phyloP scores from a whole-genome alignment of 2,888 invertebrate species.

The Pyrrhia umbra region DNA sequence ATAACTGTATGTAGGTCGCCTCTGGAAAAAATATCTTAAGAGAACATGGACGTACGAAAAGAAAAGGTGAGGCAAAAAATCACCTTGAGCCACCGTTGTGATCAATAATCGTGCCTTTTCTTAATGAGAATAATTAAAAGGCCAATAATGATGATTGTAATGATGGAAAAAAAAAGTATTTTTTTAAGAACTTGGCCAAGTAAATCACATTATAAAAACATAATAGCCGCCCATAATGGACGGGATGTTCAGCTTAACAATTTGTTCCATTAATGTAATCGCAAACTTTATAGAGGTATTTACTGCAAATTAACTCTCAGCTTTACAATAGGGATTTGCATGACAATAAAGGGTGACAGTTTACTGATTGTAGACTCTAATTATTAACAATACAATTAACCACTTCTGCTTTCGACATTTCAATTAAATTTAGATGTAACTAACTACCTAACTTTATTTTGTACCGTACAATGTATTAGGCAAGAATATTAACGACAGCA shows the following conservation, averaged over 20 bases:
- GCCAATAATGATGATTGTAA: too few species aligned
- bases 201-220: slow-evolving; percentile 57
- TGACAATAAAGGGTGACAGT: slow-evolving; percentile 74
- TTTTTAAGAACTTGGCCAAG: slow-evolving; percentile 36
- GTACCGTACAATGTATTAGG: background rate
- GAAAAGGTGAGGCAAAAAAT: too few species aligned
- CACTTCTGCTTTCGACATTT: slow-evolving; percentile 58
- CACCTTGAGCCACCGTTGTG: too few species aligned
- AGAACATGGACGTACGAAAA: too few species aligned
- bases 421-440: slow-evolving; percentile 24
- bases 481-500: too few species aligned
- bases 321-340: slow-evolving; percentile 77
- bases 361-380: slow-evolving; percentile 73
- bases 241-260: slow-evolving; percentile 69
- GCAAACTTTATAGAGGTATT: slow-evolving; percentile 72
- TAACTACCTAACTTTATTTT: background rate
- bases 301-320: slow-evolving; percentile 76
- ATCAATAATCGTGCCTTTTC: too few species aligned
- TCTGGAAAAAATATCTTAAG: too few species aligned
- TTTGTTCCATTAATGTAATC: slow-evolving; percentile 74
- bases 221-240: slow-evolving; percentile 52
- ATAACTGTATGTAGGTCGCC: too few species aligned
- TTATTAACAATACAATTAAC: slow-evolving; percentile 70
- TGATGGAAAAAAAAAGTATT: too few species aligned
- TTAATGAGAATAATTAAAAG: too few species aligned